A percentile compares a stretch with the other conserved stretches of the same genome.
Conservation (phyloP, 2,888 invertebrate genomes). For the Sialis lutaria region DNA sequence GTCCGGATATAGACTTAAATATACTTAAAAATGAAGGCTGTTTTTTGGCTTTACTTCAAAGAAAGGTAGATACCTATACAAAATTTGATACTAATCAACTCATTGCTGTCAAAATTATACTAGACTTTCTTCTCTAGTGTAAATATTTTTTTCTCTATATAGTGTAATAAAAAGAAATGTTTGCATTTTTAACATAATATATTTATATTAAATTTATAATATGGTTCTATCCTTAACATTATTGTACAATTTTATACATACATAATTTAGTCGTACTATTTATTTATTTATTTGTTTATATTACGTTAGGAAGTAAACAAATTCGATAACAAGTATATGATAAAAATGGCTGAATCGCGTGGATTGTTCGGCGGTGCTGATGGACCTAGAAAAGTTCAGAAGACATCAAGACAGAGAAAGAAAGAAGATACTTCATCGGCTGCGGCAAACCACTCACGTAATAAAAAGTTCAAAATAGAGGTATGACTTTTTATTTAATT, state of each 20-base stretch:
- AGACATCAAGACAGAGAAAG: not conserved
- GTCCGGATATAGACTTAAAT: conserved; percentile 31
- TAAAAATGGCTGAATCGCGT: conserved; percentile 63
- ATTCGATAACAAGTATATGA: conserved; percentile 68
- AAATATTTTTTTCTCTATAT: not conserved
- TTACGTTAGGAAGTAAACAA: conserved; percentile 44
- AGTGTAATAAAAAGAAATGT: not conserved
- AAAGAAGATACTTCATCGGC: not conserved
- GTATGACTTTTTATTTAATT: not conserved
- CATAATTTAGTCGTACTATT: not conserved
- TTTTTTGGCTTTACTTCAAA: conserved; percentile 45
- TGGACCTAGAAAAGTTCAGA: too few species aligned
- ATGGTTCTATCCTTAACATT: too few species aligned
- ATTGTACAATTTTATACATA: not conserved
- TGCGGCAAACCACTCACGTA: not conserved
- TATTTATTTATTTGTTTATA: conserved; percentile 1
- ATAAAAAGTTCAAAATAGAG: conserved; percentile 1
- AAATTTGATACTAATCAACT: not conserved
- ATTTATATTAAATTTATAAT: too few species aligned
- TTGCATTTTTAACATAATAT: too few species aligned
- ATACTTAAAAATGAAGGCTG: conserved; percentile 37
- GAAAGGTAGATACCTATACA: conserved; percentile 31
- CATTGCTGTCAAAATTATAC: not conserved
- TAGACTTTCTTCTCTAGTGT: not conserved
- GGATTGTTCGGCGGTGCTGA: conserved; percentile 48